Evolutionary conservation across 2,113 vertebrate species (phyloP).

Genomic region (Solenodon paradoxus): DNA sequence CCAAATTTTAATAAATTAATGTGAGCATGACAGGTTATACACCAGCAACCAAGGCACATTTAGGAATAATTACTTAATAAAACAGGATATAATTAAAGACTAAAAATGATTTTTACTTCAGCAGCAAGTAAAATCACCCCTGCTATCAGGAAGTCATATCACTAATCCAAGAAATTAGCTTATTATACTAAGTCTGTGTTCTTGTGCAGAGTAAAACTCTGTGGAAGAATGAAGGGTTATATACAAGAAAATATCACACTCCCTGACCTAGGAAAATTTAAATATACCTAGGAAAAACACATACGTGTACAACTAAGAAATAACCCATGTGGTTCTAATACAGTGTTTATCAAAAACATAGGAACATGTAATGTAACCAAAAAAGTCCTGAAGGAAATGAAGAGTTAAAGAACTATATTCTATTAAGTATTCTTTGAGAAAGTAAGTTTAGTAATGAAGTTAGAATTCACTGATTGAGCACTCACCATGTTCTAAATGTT

Average conservation of each 20-base stretch:
- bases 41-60: not conserved
- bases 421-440: not conserved
- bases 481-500: not conserved
- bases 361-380: not conserved
- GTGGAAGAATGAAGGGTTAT: not conserved
- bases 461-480: not conserved
- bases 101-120: not conserved
- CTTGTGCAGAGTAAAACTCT: not conserved
- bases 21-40: not conserved
- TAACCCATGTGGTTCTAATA: not conserved
- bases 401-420: not conserved
- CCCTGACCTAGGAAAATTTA: not conserved
- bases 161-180: not conserved
- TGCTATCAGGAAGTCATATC: not conserved
- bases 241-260: not conserved
- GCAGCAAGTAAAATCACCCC: not conserved
- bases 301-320: not conserved
- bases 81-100: not conserved
- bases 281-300: not conserved
- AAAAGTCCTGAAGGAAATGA: not conserved
- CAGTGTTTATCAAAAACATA: not conserved
- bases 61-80: not conserved
- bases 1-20: slow-evolving; percentile 10
- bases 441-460: not conserved
- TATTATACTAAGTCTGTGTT: not conserved